Evolutionary conservation across 2,797 vertebrate species (phyloP), one percentile per base, ranked within the genome.

Genomic region (Sebastes matsubarae): DNA sequence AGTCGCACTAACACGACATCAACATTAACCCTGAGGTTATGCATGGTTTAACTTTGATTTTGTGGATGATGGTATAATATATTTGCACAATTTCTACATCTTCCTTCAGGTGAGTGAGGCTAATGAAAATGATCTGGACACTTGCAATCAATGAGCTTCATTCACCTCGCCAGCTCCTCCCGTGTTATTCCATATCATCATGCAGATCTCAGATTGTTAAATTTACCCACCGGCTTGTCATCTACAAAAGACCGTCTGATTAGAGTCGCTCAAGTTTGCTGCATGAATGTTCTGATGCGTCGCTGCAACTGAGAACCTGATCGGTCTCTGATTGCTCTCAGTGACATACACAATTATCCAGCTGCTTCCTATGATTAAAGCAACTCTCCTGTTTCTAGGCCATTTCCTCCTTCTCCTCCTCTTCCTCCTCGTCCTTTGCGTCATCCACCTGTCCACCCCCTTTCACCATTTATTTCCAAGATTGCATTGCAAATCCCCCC

Each of bases 351-450:
- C 89, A 88, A 92, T 94, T 93, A 93, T 72, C 72, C 84, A 89
- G 87, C 92, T 93, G 87, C 85, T 88, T 93, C 80, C 86, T 86
- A 77, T 90, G 90, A 94, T 94, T 92, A 93, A 93, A 93, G 89
- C 79, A 80, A 82, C 85, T 81, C 71, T 87, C 75, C 58, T 82
- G 78, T 89, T 92, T 90, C 83, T 80, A 85, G 78, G 82, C 81
- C 84, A 84, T 78, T 82, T 85, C 77, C 71, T 82, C 64, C 77
- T 74, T 32, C 73, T 81, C 68, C 64, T 73, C 30, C 20, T 69
- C 71, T 66, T 57, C 73, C 32, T 58, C 68, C 10, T 67, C 32
- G 30, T 74, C 20, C 58, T 63, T 30, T 4, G 11, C 74, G 36
- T 77, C 42, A 54, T 75, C 72, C 85, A 85, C 82, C 87, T 91